Percentiles rank a stretch among this genome's conserved stretches.
Conservation (phyloP, 2,888 invertebrate genomes). For the Alentia gelatinosa region DNA sequence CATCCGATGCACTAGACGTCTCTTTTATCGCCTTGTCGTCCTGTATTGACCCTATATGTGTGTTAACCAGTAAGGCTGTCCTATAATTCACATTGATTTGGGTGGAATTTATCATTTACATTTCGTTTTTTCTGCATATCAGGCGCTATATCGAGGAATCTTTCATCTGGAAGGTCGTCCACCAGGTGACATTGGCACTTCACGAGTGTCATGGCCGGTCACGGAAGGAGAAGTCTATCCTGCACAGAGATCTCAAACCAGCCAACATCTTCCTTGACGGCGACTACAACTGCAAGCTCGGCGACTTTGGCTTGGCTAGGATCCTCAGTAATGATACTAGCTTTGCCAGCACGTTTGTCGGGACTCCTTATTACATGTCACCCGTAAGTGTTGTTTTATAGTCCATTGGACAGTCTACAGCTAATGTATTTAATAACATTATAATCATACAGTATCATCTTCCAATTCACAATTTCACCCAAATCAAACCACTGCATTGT, state of each 20-base stretch:
- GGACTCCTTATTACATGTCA: conserved; percentile 89
- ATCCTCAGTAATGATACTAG: conserved; percentile 80
- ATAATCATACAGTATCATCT: no score
- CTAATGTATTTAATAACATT: no score
- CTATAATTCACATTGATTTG: no score
- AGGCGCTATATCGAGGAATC: conserved; percentile 83
- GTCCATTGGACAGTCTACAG: no score
- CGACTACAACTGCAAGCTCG: conserved; percentile 82
- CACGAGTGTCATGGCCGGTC: conserved; percentile 83
- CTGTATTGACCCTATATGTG: no score
- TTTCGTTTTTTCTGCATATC: conserved; percentile 61
- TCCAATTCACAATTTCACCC: no score
- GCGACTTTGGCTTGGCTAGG: conserved; percentile 82
- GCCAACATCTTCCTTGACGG: conserved; percentile 83
- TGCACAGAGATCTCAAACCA: conserved; percentile 83
- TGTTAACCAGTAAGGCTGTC: no score
- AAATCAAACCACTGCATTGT: no score
- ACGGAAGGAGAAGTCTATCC: conserved; percentile 81
- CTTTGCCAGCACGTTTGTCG: conserved; percentile 83
- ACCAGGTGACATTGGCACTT: conserved; percentile 82
- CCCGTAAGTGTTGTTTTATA: no score
- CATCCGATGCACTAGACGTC: no score
- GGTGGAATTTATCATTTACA: no score
- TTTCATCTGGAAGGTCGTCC: conserved; percentile 85
- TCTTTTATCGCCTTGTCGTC: no score